phyloP scores from a whole-genome alignment of 2,888 invertebrate species.

The Lasioglossum zephyrum region DNA sequence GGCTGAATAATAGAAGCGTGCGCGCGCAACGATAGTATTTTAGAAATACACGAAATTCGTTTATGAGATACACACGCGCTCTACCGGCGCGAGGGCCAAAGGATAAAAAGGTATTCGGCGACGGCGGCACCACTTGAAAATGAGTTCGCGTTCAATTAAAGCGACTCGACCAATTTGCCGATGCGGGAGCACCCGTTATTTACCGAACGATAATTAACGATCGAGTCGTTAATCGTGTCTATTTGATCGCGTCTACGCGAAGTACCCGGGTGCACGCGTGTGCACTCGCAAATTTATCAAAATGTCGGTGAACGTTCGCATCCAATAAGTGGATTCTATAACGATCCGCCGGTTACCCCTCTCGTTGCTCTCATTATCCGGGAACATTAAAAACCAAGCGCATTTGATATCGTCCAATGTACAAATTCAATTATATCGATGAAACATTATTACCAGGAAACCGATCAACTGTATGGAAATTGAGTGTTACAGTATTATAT shows the following conservation, averaged over 20 bases:
- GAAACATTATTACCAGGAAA: background rate
- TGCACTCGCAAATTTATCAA: constrained; percentile 60
- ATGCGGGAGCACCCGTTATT: constrained; percentile 71
- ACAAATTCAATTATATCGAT: constrained; percentile 8
- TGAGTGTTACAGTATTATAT: background rate
- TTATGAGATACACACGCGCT: constrained; percentile 17
- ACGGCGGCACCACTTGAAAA: constrained; percentile 59
- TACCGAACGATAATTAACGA: constrained; percentile 76
- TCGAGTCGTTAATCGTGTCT: constrained; percentile 74
- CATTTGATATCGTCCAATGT: background rate
- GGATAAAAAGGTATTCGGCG: constrained; percentile 48
- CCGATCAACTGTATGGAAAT: constrained; percentile 9
- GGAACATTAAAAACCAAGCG: background rate
- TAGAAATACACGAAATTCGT: constrained; percentile 16
- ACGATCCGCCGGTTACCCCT: constrained; percentile 33
- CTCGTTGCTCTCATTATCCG: constrained; percentile 12
- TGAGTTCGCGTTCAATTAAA: constrained; percentile 70
- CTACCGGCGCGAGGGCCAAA: background rate
- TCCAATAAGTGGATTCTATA: constrained; percentile 59
- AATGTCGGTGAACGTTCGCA: constrained; percentile 62
- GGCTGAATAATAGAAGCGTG: background rate
- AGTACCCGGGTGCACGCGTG: constrained; percentile 45
- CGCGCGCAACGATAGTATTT: background rate
- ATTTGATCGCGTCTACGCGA: constrained; percentile 65
- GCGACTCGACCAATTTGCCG: constrained; percentile 67